Evolutionary conservation across 2,797 vertebrate species (phyloP), one percentile per base, ranked within the genome.

Genomic region (Smutsia temminckii): DNA sequence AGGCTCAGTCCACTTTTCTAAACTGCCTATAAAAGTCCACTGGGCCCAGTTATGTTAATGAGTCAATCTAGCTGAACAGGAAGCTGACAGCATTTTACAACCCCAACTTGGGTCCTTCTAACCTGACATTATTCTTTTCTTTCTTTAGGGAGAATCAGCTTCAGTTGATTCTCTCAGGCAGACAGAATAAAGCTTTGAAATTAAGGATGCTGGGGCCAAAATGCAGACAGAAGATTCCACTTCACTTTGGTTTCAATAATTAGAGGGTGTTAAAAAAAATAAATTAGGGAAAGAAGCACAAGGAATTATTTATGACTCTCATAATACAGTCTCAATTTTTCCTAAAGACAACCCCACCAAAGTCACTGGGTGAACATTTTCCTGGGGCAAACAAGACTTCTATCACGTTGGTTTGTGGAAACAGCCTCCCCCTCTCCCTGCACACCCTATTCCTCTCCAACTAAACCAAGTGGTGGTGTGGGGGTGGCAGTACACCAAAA

Each of bases 221-320:
- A 94, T 84, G 92, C 85, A 94, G 79, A 97, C 79, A 93, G 64
- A 96, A 79, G 84, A 95, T 85, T 95, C 95, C 84, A 95, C 42
- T 96, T 97, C 98, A 97, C 98, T 98, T 98, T 98, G 98, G 98
- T 98, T 98, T 98, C 78, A 94, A 72, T 98, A 97, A 98, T 96
- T 83, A 86, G 77, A 91, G 91, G 46, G 32, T 88, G 63, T 93
- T 97, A 96, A 95, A 46, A 46, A 96, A 97, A 97, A 97, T 96
- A 96, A 97, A 80, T 97, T 96, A 96, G 97, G 86, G 84, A 95
- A 94, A 95, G 80, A 95, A 94, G 94, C 68, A 96, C 17, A 72
- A 93, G 77, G 63, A 91, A 89, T 93, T 81, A 89, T n/a, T 96
- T 94, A 87, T 25, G 85, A 97, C 74, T 96, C 37, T 95, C 55